phyloP scores from a whole-genome alignment of 2,797 vertebrate species.

The Dipus sagitta region DNA sequence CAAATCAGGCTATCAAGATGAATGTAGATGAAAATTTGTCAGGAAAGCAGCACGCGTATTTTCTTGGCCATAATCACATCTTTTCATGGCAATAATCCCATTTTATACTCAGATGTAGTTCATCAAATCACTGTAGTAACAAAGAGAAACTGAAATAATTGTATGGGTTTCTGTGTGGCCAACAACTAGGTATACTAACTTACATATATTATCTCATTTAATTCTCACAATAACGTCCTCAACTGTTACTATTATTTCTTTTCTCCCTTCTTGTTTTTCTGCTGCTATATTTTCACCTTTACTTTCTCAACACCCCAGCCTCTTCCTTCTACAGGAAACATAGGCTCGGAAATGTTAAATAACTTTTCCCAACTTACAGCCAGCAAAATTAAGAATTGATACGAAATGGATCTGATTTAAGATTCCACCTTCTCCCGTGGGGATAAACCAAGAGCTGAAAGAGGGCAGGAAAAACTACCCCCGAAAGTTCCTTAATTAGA shows the following conservation, averaged over 20 bases:
- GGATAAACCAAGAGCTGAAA: not conserved
- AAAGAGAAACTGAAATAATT: not conserved
- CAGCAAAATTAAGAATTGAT: not conserved
- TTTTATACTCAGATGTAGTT: not conserved
- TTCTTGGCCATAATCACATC: not conserved
- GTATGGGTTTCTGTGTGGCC: not conserved
- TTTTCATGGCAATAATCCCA: slow-evolving; percentile 9
- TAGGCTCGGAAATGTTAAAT: not conserved
- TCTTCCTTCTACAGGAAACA: slow-evolving; percentile 28
- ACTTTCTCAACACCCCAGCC: not conserved
- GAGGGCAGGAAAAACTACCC: not conserved
- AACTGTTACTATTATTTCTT: not conserved
- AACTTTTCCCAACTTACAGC: not conserved
- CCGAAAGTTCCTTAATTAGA: not conserved
- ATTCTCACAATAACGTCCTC: not conserved
- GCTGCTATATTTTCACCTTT: not conserved
- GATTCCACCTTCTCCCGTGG: not conserved
- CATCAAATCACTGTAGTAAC: not conserved
- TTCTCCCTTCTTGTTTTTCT: not conserved
- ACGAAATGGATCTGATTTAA: not conserved
- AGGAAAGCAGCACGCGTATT: slow-evolving; percentile 1
- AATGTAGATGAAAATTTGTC: slow-evolving; percentile 33
- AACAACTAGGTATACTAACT: not conserved
- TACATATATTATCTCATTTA: not conserved
- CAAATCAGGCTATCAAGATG: slow-evolving; percentile 18